Base-by-base conservation (phyloP, 2,888 invertebrate genomes). In the Pyrrhosoma nymphula region DNA sequence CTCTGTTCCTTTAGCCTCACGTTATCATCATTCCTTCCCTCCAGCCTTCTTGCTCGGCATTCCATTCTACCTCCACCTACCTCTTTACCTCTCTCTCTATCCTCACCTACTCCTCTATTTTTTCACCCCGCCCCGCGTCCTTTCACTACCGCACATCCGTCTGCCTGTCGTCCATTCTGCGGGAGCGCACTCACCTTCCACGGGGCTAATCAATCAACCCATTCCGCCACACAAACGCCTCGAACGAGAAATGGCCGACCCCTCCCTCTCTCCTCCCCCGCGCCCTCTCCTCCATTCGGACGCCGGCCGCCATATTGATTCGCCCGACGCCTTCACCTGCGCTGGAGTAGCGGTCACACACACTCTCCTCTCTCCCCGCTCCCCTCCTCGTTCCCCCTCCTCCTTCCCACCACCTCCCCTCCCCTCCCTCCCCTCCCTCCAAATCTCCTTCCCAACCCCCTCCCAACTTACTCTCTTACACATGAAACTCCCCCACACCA, bases 241-340 rank as follows among this genome's bases (percentile, higher is more conserved):
- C 69, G 60, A 91, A 91, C 93, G 93, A 47, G 93, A 30, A 93
- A 93, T 93, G 93, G 93, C 93, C 56, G 82, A 30, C 93, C 69
- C 75, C 82, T 35, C 30, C 4, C 82, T 35, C 30, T 10, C 69
- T n/a, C 69, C n/a, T 14, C 2, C n/a, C 69, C 69, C 10, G n/a
- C 69, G 4, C 8, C n/a, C 69, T 23, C 18, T 20, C 20, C 60
- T 60, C 60, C 60, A 12, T 60, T n/a, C 69, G n/a, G 20, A 12
- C 69, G 26, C n/a, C 35, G 35, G 39, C 39, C 93, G 93, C 93
- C 93, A 93, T 93, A 93, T 93, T 93, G 93, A 93, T 93, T 93
- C 69, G 82, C 69, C 35, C 91, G 91, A 91, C 56, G 90, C 90
- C 90, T 90, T 60, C 91, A 91, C 93, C 93, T 93, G 93, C 93